Percentiles rank a stretch among this genome's conserved stretches.
Conservation (phyloP, 2,888 invertebrate species). For the Machimus rusticus region DNA sequence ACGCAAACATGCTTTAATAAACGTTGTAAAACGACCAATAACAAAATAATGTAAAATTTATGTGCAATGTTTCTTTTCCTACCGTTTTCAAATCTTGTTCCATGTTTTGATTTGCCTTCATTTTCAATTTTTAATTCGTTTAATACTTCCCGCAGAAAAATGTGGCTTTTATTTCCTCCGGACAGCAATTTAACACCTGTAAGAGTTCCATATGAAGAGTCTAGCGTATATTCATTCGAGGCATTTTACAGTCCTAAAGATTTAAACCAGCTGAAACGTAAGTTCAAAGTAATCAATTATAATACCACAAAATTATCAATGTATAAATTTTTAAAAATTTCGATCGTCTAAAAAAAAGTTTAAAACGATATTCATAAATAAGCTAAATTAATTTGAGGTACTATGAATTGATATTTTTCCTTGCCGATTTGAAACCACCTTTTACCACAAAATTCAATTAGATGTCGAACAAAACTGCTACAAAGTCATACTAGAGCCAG, state of each 20-base stretch:
- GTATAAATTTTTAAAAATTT: neutral
- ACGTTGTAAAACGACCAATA: too few species aligned
- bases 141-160: slow-evolving; percentile 70
- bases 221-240: slow-evolving; percentile 87
- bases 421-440: neutral
- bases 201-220: slow-evolving; percentile 95
- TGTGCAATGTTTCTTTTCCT: too few species aligned
- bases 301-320: neutral
- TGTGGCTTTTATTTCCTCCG: slow-evolving; percentile 92
- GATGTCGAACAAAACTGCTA: slow-evolving; percentile 56
- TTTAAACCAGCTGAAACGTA: slow-evolving; percentile 65
- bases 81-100: too few species aligned
- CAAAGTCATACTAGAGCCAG: slow-evolving; percentile 76
- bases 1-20: too few species aligned
- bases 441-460: neutral
- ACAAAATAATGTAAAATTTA: too few species aligned
- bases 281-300: neutral
- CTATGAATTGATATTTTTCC: neutral
- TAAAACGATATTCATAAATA: too few species aligned
- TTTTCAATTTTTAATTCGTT: slow-evolving; percentile 14
- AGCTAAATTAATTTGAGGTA: neutral
- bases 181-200: slow-evolving; percentile 77
- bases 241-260: slow-evolving; percentile 77
- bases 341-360: too few species aligned
- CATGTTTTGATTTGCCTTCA: too few species aligned